Conservation (phyloP, 1,140 invertebrate genomes). For the Bathynomus jamesi region DNA sequence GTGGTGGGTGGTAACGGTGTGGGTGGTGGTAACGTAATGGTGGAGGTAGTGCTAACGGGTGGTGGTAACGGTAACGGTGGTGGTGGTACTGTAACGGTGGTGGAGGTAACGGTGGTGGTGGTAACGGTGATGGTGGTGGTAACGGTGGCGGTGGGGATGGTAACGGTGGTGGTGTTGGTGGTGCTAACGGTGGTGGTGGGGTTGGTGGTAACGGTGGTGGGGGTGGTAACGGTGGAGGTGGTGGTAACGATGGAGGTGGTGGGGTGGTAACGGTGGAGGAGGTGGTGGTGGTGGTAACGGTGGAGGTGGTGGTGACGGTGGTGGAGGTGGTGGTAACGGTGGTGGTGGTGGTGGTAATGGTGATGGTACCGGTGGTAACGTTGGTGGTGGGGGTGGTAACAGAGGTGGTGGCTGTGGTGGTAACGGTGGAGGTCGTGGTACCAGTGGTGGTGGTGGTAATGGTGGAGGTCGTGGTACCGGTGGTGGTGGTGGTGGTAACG, state of each 20-base stretch:
- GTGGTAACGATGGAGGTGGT: too few relatives aligned
- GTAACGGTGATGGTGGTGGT: background rate
- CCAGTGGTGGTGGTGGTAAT: background rate
- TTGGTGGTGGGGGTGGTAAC: too few relatives aligned
- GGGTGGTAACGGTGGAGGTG: background rate
- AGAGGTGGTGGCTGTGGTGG: background rate
- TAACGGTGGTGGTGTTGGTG: constrained; percentile 6
- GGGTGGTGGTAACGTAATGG: constrained; percentile 6
- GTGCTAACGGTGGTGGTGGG: background rate
- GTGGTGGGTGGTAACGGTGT: background rate
- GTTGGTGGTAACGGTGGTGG: background rate
- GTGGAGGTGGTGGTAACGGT: too few relatives aligned
- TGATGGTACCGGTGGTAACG: too few relatives aligned
- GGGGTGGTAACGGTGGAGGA: background rate
- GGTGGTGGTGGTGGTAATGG: too few relatives aligned
- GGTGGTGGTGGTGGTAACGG: background rate
- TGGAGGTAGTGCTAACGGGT: background rate
- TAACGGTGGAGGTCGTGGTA: background rate
- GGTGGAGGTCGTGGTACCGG: background rate
- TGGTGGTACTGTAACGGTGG: background rate
- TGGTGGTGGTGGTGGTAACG: background rate
- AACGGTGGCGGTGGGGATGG: background rate
- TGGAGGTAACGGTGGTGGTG: background rate
- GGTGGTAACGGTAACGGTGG: background rate
- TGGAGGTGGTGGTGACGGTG: background rate